phyloP scores from a whole-genome alignment of 2,113 vertebrate genomes.

The Cranoglanis bouderius region DNA sequence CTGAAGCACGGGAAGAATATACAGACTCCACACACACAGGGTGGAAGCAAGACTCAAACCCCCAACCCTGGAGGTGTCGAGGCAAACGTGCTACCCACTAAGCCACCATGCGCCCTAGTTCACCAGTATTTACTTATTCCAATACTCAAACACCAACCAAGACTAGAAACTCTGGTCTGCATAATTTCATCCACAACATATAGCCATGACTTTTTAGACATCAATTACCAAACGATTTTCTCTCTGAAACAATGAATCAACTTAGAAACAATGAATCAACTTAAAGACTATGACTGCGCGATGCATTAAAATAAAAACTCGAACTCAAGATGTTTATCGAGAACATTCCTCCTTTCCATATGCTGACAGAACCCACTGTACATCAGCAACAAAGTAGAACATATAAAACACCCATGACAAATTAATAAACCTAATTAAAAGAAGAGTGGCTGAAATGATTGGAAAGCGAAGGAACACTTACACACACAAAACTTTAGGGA shows the following conservation, averaged over 20 bases:
- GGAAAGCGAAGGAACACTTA: conserved; percentile 1
- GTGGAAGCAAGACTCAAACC: too few relatives aligned
- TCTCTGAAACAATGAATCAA: not conserved
- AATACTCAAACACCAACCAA: not conserved
- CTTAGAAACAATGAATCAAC: not conserved
- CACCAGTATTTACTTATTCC: not conserved
- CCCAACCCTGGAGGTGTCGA: too few relatives aligned
- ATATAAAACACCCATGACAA: conserved; percentile 35
- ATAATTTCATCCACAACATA: not conserved
- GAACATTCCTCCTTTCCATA: not conserved
- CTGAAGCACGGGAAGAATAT: too few relatives aligned
- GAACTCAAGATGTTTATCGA: not conserved
- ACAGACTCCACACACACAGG: too few relatives aligned
- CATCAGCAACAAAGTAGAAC: not conserved
- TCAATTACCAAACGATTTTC: not conserved
- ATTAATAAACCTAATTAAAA: conserved; percentile 53
- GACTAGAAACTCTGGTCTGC: not conserved
- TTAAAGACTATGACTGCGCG: not conserved
- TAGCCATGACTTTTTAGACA: not conserved
- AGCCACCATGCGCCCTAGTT: not conserved
- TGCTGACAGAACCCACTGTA: not conserved
- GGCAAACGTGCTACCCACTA: too few relatives aligned
- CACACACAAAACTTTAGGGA: conserved; percentile 36
- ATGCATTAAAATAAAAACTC: not conserved
- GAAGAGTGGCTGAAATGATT: conserved; percentile 19